These are phyloP conservation scores for Condylura cristata DNA, from an alignment of 2,113 vertebrate genomes.

Conservation along the genomic window DNA sequence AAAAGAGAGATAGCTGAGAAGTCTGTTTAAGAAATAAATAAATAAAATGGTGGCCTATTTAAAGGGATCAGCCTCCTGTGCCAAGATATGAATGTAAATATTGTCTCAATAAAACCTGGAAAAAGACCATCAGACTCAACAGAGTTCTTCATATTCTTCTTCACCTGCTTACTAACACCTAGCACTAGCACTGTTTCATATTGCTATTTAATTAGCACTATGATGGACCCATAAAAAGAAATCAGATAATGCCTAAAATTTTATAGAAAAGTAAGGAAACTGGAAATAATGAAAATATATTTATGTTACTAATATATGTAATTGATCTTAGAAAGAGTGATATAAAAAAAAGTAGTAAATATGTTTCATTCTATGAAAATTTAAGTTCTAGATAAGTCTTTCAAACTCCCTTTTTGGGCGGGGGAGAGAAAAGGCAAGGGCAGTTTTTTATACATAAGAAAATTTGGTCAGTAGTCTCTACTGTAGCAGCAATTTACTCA, in stretches of 20 bases:
- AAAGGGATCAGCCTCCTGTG: slow-evolving; percentile 24
- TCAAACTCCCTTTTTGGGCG: background rate
- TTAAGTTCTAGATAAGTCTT: background rate
- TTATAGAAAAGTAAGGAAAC: background rate
- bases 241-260: slow-evolving; percentile 24
- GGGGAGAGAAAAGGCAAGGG: background rate
- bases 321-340: background rate
- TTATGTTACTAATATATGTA: slow-evolving; percentile 2
- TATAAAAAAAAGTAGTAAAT: background rate
- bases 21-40: background rate
- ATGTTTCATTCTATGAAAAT: slow-evolving; percentile 29
- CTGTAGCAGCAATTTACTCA: slow-evolving; percentile 7
- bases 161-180: background rate
- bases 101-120: background rate
- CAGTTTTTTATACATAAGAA: slow-evolving; percentile 29
- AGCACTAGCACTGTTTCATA: background rate
- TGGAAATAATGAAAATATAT: slow-evolving; percentile 16
- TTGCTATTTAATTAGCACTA: slow-evolving; percentile 14
- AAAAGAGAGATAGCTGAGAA: background rate
- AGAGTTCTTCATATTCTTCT: background rate
- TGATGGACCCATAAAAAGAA: background rate
- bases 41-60: slow-evolving; percentile 27
- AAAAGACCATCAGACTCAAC: background rate
- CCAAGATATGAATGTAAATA: background rate
- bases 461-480: slow-evolving; percentile 34